Evolutionary conservation across 2,797 vertebrate genomes (phyloP).

Genomic region (Phylloscopus collybita): DNA sequence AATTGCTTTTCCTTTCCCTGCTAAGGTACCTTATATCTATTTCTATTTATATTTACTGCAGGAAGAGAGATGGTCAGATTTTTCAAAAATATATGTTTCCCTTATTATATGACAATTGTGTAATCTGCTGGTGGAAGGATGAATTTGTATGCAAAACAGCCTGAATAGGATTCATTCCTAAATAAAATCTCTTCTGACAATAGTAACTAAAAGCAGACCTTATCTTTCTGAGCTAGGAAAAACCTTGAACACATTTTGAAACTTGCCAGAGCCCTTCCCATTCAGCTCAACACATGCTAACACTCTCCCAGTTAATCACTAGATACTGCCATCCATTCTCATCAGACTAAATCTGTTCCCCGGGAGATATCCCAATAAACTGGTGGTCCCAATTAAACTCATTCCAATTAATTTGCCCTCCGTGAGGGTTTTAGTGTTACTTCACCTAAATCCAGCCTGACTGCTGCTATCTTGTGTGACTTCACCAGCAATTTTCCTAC

Average conservation of each 20-base stretch:
- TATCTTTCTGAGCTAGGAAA: neutral
- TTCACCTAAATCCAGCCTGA: neutral
- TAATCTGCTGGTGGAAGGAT: neutral
- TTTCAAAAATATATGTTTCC: neutral
- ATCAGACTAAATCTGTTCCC: conserved; percentile 21
- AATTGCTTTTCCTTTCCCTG: neutral
- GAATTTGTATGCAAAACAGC: neutral
- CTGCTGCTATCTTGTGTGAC: neutral
- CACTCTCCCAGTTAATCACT: conserved; percentile 10
- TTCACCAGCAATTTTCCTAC: neutral
- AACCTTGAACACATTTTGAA: neutral
- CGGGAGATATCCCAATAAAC: conserved; percentile 8
- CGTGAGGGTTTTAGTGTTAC: neutral
- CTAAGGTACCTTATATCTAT: neutral
- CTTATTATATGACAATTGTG: neutral
- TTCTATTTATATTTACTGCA: conserved; percentile 7
- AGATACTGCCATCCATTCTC: conserved; percentile 24
- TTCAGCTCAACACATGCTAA: neutral
- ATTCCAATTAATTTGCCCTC: conserved; percentile 38
- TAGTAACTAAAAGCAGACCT: neutral
- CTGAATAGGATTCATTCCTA: neutral
- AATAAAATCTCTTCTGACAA: neutral
- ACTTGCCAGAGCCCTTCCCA: neutral
- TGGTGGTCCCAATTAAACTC: conserved; percentile 25
- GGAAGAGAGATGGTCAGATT: neutral